Conservation (phyloP, 2,888 invertebrate genomes). For the Orthosia incerta region DNA sequence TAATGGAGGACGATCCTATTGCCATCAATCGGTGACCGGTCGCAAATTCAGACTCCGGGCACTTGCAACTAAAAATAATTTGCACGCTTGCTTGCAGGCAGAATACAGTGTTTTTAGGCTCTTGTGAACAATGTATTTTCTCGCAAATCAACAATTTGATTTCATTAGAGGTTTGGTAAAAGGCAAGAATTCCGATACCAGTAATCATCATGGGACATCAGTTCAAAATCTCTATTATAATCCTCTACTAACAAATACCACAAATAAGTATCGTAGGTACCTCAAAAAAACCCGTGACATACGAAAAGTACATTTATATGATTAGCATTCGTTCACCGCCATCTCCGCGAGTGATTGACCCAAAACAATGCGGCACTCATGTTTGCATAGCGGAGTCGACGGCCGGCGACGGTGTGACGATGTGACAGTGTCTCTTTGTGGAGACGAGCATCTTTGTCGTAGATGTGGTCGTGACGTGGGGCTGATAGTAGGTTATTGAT, state of each 20-base stretch:
- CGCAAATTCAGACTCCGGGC: too few relatives aligned
- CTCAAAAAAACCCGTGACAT: conserved; percentile 26
- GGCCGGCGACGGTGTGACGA: conserved; percentile 28
- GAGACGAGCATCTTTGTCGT: conserved; percentile 25
- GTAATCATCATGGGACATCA: too few relatives aligned
- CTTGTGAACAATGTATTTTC: too few relatives aligned
- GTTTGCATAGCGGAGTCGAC: conserved; percentile 52
- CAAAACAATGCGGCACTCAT: conserved; percentile 74
- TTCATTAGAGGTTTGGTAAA: too few relatives aligned
- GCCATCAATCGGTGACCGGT: too few relatives aligned
- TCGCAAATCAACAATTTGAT: too few relatives aligned
- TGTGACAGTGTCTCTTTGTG: conserved; percentile 18
- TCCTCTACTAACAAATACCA: conserved; percentile 9
- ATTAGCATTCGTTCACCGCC: conserved; percentile 52
- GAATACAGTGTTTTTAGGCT: too few relatives aligned
- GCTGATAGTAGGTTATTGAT: too few relatives aligned
- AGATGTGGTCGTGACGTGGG: conserved; percentile 14
- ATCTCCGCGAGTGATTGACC: conserved; percentile 63
- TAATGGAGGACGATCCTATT: too few relatives aligned
- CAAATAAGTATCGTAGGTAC: conserved; percentile 29
- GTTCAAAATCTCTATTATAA: neutral
- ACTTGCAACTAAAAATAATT: too few relatives aligned
- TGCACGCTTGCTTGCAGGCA: too few relatives aligned
- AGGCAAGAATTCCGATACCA: too few relatives aligned
- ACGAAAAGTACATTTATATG: conserved; percentile 40